Evolutionary conservation across 2,888 invertebrate genomes (phyloP).

Genomic region (Terebella lapidaria): DNA sequence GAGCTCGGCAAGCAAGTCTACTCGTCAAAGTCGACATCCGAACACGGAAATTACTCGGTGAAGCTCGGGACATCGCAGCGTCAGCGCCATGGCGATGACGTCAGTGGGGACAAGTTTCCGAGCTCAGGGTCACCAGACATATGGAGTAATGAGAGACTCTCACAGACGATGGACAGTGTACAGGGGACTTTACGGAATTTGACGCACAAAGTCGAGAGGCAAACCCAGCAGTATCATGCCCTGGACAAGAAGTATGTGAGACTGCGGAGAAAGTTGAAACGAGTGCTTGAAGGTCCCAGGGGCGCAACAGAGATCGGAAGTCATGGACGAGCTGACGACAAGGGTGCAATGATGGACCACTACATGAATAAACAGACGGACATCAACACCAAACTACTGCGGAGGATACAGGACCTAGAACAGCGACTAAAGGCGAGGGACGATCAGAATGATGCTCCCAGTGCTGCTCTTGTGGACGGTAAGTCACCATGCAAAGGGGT

Average conservation of each 20-base stretch:
- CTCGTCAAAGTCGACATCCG: background rate
- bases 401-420: slow-evolving; percentile 8
- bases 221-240: background rate
- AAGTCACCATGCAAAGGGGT: no score
- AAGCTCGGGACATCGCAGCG: background rate
- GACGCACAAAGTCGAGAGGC: background rate
- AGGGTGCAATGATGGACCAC: background rate
- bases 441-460: background rate
- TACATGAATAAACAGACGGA: slow-evolving; percentile 12
- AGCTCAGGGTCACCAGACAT: background rate
- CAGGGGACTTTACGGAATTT: background rate
- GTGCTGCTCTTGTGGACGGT: background rate
- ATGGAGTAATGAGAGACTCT: background rate
- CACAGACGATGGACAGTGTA: background rate
- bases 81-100: background rate
- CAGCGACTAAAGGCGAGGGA: background rate
- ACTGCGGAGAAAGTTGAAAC: background rate
- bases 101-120: background rate
- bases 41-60: background rate
- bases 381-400: slow-evolving; percentile 11
- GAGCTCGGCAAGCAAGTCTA: background rate
- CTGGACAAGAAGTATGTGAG: background rate
- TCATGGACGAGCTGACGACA: background rate
- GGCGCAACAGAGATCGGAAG: background rate
- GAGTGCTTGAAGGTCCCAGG: background rate